Evolutionary conservation across 2,113 vertebrate species (phyloP).

Genomic region (Planiliza haematocheilus): DNA sequence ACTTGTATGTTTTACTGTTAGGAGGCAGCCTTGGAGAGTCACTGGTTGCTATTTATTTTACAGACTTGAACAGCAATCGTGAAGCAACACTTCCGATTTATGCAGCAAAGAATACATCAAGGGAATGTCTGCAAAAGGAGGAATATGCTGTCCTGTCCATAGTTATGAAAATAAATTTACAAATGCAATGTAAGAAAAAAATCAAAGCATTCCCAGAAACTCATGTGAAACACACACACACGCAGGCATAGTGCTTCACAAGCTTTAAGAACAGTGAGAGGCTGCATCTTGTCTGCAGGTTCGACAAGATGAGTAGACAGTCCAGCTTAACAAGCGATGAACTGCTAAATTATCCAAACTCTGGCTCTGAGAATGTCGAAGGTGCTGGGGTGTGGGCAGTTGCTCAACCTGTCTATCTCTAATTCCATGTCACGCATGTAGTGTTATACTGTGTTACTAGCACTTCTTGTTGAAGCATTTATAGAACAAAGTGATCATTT

Average conservation of each 20-base stretch:
- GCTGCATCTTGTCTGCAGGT: constrained; percentile 64
- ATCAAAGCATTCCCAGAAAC: constrained; percentile 16
- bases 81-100: constrained; percentile 24
- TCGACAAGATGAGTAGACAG: constrained; percentile 53
- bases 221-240: constrained; percentile 15
- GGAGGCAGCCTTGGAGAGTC: constrained; percentile 29
- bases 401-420: no score
- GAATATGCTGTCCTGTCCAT: constrained; percentile 2
- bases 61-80: constrained; percentile 33
- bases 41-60: constrained; percentile 46
- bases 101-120: constrained; percentile 22
- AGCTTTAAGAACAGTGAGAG: constrained; percentile 42
- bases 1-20: constrained; percentile 1
- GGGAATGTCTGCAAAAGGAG: constrained; percentile 19
- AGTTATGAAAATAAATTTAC: constrained; percentile 41
- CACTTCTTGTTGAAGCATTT: no score
- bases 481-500: no score
- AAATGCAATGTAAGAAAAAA: constrained; percentile 46
- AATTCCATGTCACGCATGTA: no score
- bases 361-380: no score
- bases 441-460: no score
- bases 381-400: no score
- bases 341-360: no score
- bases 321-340: constrained; percentile 56
- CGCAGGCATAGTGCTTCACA: background rate